Evolutionary conservation across 2,113 vertebrate species (phyloP).

Genomic region (Promerops cafer): DNA sequence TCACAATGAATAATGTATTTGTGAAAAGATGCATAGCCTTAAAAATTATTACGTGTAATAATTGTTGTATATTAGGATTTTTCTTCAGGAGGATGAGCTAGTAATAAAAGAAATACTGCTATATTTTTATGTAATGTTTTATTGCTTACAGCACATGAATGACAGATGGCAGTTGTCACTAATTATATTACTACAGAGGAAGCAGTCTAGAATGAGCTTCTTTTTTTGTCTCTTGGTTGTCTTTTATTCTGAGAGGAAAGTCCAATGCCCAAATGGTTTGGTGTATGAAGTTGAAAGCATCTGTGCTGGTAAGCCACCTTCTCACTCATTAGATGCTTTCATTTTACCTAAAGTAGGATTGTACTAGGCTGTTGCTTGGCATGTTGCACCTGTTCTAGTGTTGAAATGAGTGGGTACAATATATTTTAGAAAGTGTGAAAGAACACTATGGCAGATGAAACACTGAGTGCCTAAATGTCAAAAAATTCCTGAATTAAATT

Average conservation of each 20-base stretch:
- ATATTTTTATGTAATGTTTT: not conserved
- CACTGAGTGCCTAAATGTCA: not conserved
- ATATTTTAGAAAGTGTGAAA: not conserved
- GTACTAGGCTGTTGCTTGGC: not conserved
- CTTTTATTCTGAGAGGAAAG: not conserved
- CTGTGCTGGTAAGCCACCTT: not conserved
- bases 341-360: not conserved
- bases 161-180: not conserved
- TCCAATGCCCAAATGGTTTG: not conserved
- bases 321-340: not conserved
- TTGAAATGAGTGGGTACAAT: conserved; percentile 25
- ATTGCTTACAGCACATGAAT: not conserved
- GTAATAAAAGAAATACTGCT: not conserved
- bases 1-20: not conserved
- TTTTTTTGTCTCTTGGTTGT: not conserved
- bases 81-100: not conserved
- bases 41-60: not conserved
- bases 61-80: not conserved
- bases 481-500: not conserved
- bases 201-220: not conserved
- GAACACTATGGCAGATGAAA: conserved; percentile 12
- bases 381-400: conserved; percentile 10
- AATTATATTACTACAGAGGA: not conserved
- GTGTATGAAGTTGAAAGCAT: not conserved
- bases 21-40: not conserved